A percentile compares a stretch with the other conserved stretches of the same genome.
These are phyloP conservation scores for Reticulitermes lucifugus DNA, from an alignment of 2,888 invertebrate species.

Conservation along the genomic window DNA sequence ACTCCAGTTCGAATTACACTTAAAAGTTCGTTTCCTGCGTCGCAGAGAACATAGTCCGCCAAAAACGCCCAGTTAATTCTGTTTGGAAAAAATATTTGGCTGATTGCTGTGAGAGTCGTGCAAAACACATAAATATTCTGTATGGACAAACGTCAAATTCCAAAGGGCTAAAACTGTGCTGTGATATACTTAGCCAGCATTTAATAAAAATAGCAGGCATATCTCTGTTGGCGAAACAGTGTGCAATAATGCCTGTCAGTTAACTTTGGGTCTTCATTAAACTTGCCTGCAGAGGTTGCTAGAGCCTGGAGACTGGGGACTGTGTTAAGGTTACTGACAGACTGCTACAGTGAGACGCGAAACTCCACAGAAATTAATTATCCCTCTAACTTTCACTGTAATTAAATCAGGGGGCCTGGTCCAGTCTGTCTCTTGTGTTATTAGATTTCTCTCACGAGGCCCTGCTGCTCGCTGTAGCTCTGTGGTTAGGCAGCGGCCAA, in stretches of 20 bases:
- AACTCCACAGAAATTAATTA: background rate
- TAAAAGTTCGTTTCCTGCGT: too few species aligned
- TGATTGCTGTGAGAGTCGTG: too few species aligned
- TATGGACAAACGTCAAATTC: too few species aligned
- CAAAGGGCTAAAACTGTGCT: too few species aligned
- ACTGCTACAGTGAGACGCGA: background rate
- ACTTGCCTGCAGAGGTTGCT: background rate
- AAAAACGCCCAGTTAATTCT: too few species aligned
- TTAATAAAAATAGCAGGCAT: too few species aligned
- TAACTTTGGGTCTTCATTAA: background rate
- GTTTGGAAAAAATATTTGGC: too few species aligned
- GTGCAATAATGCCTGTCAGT: background rate
- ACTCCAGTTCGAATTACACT: too few species aligned
- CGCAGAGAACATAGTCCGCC: too few species aligned
- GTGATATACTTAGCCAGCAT: too few species aligned
- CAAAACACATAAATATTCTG: too few species aligned
- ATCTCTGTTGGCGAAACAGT: too few species aligned
- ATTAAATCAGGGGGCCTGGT: background rate
- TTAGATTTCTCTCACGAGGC: background rate
- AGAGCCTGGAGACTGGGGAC: background rate
- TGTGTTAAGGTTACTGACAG: background rate
- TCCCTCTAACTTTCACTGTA: constrained; percentile 6
- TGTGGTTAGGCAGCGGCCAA: background rate
- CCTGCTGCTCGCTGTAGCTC: background rate
- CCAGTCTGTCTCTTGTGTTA: background rate